A percentile compares a stretch with the other conserved stretches of the same genome.
phyloP scores from a whole-genome alignment of 2,888 invertebrate genomes.

The Apoda limacodes region DNA sequence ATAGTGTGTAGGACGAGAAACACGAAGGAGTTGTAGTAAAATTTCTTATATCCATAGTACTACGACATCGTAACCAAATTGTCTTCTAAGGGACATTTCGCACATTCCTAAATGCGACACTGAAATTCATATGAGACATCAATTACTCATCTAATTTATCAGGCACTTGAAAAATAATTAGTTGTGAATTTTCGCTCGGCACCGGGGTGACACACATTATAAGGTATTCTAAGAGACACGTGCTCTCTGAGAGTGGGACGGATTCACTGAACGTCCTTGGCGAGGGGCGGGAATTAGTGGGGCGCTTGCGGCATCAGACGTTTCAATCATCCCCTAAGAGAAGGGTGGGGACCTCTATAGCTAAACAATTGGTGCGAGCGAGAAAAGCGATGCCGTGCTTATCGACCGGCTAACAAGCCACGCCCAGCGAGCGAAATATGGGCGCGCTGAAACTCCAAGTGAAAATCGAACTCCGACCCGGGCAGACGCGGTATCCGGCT shows the following conservation, averaged over 20 bases:
- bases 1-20: constrained; percentile 58
- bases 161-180: constrained; percentile 67
- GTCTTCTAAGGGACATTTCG: constrained; percentile 48
- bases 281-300: constrained; percentile 63
- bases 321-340: constrained; percentile 67
- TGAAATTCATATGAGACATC: constrained; percentile 56
- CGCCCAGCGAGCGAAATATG: constrained; percentile 67
- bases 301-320: constrained; percentile 70
- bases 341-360: constrained; percentile 39
- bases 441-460: constrained; percentile 62
- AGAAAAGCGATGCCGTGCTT: constrained; percentile 56
- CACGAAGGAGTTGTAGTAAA: constrained; percentile 48
- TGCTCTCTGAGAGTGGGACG: constrained; percentile 70
- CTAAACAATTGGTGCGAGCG: constrained; percentile 39
- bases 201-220: constrained; percentile 66
- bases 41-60: constrained; percentile 64
- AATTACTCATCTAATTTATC: constrained; percentile 57
- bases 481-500: constrained; percentile 55
- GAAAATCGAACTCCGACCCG: constrained; percentile 67
- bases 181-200: constrained; percentile 65
- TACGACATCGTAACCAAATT: constrained; percentile 46
- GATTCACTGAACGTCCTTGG: constrained; percentile 71
- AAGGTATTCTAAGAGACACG: constrained; percentile 67
- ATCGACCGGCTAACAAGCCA: constrained; percentile 67
- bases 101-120: constrained; percentile 51